These are phyloP conservation scores for Numenius arquata DNA, from an alignment of 2,113 vertebrate species.

Conservation along the genomic window DNA sequence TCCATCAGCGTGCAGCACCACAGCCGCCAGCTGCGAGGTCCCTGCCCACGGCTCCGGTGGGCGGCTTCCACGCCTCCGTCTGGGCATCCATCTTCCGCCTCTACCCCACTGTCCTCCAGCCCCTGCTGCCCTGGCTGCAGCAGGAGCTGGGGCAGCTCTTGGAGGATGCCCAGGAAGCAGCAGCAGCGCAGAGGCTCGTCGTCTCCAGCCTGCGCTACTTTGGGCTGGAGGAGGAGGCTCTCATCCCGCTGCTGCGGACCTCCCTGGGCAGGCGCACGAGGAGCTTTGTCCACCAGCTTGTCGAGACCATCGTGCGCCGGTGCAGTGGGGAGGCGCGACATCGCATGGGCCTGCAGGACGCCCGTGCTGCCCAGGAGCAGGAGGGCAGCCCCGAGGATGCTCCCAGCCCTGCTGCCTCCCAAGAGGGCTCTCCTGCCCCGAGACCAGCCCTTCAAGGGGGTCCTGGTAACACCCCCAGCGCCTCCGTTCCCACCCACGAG, in stretches of 20 bases:
- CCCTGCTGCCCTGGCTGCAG: not conserved
- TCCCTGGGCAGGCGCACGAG: not conserved
- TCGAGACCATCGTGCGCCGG: rapidly evolving
- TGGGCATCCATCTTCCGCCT: not conserved
- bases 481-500: not conserved
- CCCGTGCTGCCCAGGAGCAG: not conserved
- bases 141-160: not conserved
- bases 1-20: not conserved
- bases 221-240: not conserved
- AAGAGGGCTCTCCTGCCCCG: not conserved
- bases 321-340: not conserved
- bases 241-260: not conserved
- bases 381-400: not conserved
- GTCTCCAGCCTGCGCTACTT: not conserved
- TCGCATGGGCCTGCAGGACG: rapidly evolving
- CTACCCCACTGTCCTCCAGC: not conserved
- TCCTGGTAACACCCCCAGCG: rapidly evolving
- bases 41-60: not conserved
- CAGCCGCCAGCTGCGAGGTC: not conserved
- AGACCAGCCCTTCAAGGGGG: not conserved
- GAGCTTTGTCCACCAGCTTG: not conserved
- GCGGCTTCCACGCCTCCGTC: not conserved
- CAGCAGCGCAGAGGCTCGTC: not conserved
- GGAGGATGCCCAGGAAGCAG: not conserved
- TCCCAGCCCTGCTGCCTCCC: not conserved